Base-by-base conservation (phyloP, 2,888 invertebrate species). In the Mesoligia furuncula region DNA sequence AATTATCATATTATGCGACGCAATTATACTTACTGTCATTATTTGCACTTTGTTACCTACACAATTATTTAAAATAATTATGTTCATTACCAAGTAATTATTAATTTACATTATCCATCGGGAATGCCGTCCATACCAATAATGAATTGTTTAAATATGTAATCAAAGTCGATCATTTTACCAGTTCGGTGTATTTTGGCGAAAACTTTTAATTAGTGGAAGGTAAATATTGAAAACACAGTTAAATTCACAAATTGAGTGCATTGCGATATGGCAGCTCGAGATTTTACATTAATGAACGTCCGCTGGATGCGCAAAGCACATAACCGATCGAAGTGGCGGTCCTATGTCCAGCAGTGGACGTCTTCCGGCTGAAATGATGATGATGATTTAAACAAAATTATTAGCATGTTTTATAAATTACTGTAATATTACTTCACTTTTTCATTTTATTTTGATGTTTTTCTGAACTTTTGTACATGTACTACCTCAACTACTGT, bases 121-220 rank as follows among this genome's bases (percentile, higher is more conserved):
- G 17, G 7, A 31, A 51, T 42, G 20, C 7, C 9, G 24, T 27
- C 11, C n/a, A 68, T 45, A 45, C 36, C 20, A 48, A 27, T 31
- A 31, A 20, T 45, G 13, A 45, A 59, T 67, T 31, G 2, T 70
- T 66, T 6, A 11, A 31, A 31, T 31, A 17, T n/a, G 57, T 70
- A 48, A 57, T 48, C 17, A 31, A 17, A 45, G 15, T n/a, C 15
- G 48, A 66, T 66, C 0, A 57, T 64, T 77, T 51, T 48, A 24
- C 48, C 57, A n/a, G 48, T 61, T 17, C 27, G 11, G 15, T 54
- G 17, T 68, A 62, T 68, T 45, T 76, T 31, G 39, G 17, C 51
- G 17, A 68, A 62, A 54, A 45, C 24, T 64, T 68, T 54, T 77
- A 77, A 45, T 45, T 54, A 62, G 27, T 31, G 31, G 24, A 20